phyloP scores from a whole-genome alignment of 1,140 invertebrate genomes.

The Trichoplusia ni region DNA sequence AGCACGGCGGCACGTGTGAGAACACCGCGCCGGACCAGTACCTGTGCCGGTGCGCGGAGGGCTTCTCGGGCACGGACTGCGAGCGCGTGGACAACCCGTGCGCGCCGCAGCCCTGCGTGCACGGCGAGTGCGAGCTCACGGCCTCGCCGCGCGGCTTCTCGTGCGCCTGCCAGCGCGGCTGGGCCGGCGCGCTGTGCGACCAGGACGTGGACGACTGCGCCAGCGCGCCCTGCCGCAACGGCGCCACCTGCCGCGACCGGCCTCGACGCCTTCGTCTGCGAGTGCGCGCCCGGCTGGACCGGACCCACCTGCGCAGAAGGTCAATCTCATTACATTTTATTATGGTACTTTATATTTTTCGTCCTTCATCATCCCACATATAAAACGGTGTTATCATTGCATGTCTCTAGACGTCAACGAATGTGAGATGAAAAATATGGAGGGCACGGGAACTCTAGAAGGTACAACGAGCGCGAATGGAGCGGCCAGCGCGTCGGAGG shows the following conservation, averaged over 20 bases:
- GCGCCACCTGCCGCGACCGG: slow-evolving; percentile 91
- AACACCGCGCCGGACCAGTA: slow-evolving; percentile 97
- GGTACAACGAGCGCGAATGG: slow-evolving; percentile 45
- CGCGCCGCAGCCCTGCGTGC: slow-evolving; percentile 92
- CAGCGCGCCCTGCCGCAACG: slow-evolving; percentile 91
- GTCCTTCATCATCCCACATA: too few species aligned
- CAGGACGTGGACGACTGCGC: slow-evolving; percentile 83
- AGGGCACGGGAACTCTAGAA: slow-evolving; percentile 44
- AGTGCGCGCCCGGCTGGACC: slow-evolving; percentile 75
- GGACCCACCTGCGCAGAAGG: slow-evolving; percentile 62
- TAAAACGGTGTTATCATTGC: too few species aligned
- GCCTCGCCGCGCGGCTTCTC: slow-evolving; percentile 82
- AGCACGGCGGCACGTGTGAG: slow-evolving; percentile 97
- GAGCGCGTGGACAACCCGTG: slow-evolving; percentile 96
- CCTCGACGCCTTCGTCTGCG: slow-evolving; percentile 83
- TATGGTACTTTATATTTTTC: too few species aligned
- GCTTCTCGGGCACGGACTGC: slow-evolving; percentile 95
- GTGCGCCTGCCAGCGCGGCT: slow-evolving; percentile 94
- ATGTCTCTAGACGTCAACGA: slow-evolving; percentile 81
- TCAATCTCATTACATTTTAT: too few species aligned
- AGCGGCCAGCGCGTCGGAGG: slow-evolving; percentile 57
- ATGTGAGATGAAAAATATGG: slow-evolving; percentile 13
- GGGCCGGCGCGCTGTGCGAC: slow-evolving; percentile 91
- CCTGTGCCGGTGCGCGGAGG: slow-evolving; percentile 94
- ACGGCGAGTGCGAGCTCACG: slow-evolving; percentile 87